Evolutionary conservation across 30 jellyfish, hydroid and myxozoan genomes (phyloP).

Genomic region (Hydractinia symbiolongicarpus): DNA sequence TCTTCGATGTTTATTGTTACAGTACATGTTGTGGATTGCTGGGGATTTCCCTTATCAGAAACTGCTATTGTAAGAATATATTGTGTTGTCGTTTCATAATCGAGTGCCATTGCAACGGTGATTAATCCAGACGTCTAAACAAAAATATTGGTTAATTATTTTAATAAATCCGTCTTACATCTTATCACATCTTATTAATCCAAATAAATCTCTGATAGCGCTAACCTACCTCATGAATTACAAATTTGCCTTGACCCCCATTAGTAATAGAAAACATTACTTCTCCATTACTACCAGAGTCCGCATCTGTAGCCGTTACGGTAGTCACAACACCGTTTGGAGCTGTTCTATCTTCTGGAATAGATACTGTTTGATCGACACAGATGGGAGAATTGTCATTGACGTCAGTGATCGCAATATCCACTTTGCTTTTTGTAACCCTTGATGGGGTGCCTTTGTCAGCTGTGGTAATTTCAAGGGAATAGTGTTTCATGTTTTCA

Average conservation of each 20-base stretch:
- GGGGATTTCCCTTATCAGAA: slow-evolving; percentile 2
- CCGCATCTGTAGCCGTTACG: background rate
- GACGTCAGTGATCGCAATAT: background rate
- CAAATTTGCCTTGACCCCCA: background rate
- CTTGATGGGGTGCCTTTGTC: background rate
- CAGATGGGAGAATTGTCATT: slow-evolving; percentile 2
- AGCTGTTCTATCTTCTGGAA: background rate
- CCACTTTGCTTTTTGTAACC: background rate
- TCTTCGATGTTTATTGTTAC: slow-evolving; percentile 1
- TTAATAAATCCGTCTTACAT: background rate
- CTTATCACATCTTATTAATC: too few relatives aligned
- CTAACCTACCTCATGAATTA: background rate
- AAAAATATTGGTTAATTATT: background rate
- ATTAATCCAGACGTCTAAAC: slow-evolving; percentile 7
- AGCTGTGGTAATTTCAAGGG: background rate
- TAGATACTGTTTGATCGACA: slow-evolving; percentile 7
- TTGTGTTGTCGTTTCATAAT: slow-evolving; percentile 11
- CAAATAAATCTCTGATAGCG: too few relatives aligned
- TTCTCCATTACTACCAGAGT: background rate
- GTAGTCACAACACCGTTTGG: background rate
- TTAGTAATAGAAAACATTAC: background rate
- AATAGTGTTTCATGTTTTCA: background rate
- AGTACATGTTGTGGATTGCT: background rate
- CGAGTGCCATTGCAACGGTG: background rate
- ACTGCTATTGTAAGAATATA: slow-evolving; percentile 10